phyloP scores from a whole-genome alignment of 2,113 vertebrate genomes.

The Chunga burmeisteri region DNA sequence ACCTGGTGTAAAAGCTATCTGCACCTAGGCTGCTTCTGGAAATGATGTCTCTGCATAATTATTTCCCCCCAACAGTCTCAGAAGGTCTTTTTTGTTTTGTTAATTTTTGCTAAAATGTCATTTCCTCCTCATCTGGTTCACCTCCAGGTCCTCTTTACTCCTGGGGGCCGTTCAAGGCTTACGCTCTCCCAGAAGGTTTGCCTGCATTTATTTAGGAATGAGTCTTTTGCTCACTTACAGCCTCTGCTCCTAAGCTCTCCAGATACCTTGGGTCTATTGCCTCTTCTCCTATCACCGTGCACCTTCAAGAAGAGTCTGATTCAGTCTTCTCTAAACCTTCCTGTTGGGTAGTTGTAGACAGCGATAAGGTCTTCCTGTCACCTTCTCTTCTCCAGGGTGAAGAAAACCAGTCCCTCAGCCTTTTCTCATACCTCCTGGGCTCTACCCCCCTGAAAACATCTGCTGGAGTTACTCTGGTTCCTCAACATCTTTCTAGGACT shows the following conservation, averaged over 20 bases:
- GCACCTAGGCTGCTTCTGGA: not conserved
- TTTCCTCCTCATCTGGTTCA: not conserved
- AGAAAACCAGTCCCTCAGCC: not conserved
- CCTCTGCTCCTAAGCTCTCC: not conserved
- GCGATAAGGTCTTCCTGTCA: not conserved
- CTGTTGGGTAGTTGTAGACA: not conserved
- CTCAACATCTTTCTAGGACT: not conserved
- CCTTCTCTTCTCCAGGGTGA: not conserved
- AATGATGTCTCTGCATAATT: not conserved
- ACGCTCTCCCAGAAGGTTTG: not conserved
- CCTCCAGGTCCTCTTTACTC: not conserved
- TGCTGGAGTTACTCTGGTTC: too few relatives aligned
- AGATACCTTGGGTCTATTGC: not conserved
- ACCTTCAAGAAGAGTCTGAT: not conserved
- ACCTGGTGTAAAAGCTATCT: not conserved
- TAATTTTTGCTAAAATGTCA: not conserved
- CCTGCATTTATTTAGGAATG: not conserved
- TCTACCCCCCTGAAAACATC: not conserved
- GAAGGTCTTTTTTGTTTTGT: not conserved
- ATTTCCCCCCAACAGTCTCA: not conserved
- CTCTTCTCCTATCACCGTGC: not conserved
- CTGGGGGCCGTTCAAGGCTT: rapidly evolving
- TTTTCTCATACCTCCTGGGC: not conserved
- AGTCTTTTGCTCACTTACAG: not conserved
- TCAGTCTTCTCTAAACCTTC: not conserved